phyloP scores from a whole-genome alignment of 2,888 invertebrate genomes.

The Steinernema hermaphroditum region DNA sequence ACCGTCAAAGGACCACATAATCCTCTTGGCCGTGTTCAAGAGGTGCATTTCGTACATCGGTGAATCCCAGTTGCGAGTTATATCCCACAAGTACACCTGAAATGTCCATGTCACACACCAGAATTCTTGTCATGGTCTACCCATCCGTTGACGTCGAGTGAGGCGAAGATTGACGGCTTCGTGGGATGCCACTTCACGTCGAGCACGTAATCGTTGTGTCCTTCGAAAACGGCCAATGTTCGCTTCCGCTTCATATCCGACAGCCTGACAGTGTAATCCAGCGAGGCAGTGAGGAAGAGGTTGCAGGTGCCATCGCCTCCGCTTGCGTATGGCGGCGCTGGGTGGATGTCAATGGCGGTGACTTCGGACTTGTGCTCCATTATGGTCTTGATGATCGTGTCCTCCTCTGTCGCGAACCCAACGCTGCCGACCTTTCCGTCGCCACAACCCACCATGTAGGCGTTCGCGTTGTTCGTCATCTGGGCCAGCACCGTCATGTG shows the following conservation, averaged over 20 bases:
- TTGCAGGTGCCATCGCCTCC: background rate
- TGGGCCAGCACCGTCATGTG: background rate
- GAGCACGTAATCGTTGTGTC: background rate
- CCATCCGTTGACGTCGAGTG: conserved; percentile 15
- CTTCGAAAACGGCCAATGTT: background rate
- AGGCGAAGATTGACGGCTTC: background rate
- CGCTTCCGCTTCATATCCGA: background rate
- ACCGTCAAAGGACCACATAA: background rate
- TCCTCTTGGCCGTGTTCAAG: background rate
- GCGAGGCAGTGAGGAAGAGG: background rate
- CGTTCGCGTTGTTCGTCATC: background rate
- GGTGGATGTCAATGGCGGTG: background rate
- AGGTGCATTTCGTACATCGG: background rate
- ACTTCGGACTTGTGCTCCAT: background rate
- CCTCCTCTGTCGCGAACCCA: background rate
- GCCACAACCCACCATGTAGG: background rate
- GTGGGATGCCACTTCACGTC: conserved; percentile 13
- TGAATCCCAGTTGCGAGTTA: background rate
- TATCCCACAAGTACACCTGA: conserved; percentile 5
- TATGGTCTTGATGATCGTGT: background rate
- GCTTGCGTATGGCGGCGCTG: background rate
- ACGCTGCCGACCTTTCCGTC: background rate
- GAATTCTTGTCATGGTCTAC: background rate
- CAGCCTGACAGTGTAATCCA: background rate
- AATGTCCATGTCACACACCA: background rate